Evolutionary conservation across 92 coral and sea anemone species (phyloP).

Genomic region (Zoanthus gigantus): DNA sequence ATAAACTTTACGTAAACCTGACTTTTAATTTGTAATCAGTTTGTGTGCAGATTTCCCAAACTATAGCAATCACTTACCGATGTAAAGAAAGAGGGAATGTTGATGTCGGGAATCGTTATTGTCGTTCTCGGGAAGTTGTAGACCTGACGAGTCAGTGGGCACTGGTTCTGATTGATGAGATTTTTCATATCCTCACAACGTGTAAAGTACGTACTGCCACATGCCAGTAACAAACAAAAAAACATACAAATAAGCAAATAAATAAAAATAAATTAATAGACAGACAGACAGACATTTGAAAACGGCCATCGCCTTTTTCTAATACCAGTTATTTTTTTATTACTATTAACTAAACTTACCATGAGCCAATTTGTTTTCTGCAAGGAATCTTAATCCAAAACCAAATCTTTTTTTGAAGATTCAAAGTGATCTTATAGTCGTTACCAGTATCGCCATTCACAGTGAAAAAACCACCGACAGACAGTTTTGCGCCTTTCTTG

Average conservation of each 20-base stretch:
- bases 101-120: conserved; percentile 2
- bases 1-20: too few species aligned
- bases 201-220: not conserved
- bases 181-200: conserved; percentile 16
- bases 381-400: conserved; percentile 32
- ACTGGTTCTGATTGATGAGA: not conserved
- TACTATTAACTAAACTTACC: not conserved
- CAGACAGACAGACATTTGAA: not conserved
- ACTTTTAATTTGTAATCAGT: not conserved
- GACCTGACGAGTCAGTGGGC: not conserved
- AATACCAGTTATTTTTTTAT: not conserved
- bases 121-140: not conserved
- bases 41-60: not conserved
- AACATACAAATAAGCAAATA: not conserved
- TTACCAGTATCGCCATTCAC: conserved; percentile 20
- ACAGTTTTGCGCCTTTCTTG: not conserved
- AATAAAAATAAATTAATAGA: too few species aligned
- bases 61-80: not conserved
- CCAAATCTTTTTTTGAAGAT: conserved; percentile 2
- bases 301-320: not conserved
- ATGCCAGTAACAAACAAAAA: not conserved
- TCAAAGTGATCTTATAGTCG: not conserved
- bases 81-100: conserved; percentile 3
- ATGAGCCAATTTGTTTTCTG: conserved; percentile 12
- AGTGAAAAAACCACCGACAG: not conserved